phyloP scores from a whole-genome alignment of 1,140 invertebrate species.

The Leguminivora glycinivorella region DNA sequence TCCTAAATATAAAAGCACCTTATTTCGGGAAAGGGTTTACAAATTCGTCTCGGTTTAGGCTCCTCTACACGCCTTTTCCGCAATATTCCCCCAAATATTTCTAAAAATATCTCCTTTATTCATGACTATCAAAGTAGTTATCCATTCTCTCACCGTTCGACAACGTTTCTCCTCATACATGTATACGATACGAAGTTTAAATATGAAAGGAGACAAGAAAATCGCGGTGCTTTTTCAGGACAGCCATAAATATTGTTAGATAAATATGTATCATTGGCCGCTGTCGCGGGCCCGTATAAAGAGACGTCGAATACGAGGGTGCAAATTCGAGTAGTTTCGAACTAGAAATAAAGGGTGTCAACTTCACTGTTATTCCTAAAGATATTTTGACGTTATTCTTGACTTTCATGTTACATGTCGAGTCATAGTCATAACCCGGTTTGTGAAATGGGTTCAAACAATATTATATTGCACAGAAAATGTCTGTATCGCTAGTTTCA shows the following conservation, averaged over 20 bases:
- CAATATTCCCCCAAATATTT: constrained; percentile 27
- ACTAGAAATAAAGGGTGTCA: constrained; percentile 40
- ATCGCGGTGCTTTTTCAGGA: constrained; percentile 58
- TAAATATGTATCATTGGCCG: constrained; percentile 73
- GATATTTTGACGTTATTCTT: constrained; percentile 32
- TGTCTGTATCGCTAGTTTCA: constrained; percentile 37
- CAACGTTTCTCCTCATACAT: constrained; percentile 50
- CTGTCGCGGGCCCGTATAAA: constrained; percentile 52
- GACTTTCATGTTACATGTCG: constrained; percentile 40
- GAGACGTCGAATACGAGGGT: constrained; percentile 35
- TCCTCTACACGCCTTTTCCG: neutral
- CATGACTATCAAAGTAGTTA: constrained; percentile 30
- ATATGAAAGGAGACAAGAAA: constrained; percentile 68
- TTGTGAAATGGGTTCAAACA: neutral
- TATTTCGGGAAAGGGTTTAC: constrained; percentile 21
- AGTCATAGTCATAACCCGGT: constrained; percentile 37
- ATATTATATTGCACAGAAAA: neutral
- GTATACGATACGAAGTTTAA: constrained; percentile 65
- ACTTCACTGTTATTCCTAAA: constrained; percentile 42
- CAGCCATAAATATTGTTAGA: constrained; percentile 72
- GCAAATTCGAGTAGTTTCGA: constrained; percentile 59
- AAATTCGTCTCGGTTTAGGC: constrained; percentile 18
- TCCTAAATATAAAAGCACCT: constrained; percentile 26
- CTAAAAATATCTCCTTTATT: constrained; percentile 28
- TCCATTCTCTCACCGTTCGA: constrained; percentile 45